These are phyloP conservation scores for Lepidostoma basale DNA, from an alignment of 1,140 invertebrate species.

Conservation along the genomic window DNA sequence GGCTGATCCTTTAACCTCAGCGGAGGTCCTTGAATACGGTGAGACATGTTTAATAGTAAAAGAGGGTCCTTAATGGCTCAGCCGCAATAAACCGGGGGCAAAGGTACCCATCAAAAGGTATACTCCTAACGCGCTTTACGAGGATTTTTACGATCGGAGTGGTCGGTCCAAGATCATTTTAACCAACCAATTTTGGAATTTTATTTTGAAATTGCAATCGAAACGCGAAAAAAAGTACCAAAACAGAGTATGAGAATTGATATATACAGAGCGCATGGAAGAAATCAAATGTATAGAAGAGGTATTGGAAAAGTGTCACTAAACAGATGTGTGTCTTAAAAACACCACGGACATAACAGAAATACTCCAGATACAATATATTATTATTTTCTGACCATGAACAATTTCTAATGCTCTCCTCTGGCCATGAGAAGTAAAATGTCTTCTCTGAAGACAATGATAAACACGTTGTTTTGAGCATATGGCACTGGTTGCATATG, in stretches of 20 bases:
- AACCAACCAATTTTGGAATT: neutral
- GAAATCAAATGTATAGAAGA: too few species aligned
- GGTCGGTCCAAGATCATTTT: slow-evolving; percentile 7
- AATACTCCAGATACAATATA: too few species aligned
- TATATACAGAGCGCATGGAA: too few species aligned
- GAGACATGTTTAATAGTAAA: slow-evolving; percentile 5
- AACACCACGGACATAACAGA: too few species aligned
- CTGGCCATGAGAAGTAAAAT: too few species aligned
- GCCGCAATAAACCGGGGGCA: slow-evolving; percentile 10
- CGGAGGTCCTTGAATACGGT: neutral
- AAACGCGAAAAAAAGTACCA: neutral
- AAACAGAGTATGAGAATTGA: neutral
- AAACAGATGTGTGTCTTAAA: too few species aligned
- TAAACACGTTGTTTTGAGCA: too few species aligned
- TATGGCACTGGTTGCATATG: too few species aligned
- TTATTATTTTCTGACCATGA: too few species aligned
- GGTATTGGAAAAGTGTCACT: too few species aligned
- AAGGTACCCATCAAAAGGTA: slow-evolving; percentile 4
- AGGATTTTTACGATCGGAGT: slow-evolving; percentile 5
- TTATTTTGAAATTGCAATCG: slow-evolving; percentile 14
- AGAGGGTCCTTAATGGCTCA: neutral
- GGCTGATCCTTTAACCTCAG: neutral
- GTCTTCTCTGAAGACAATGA: too few species aligned
- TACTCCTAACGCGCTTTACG: neutral
- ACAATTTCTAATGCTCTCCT: too few species aligned